Evolutionary conservation across 2,797 vertebrate species (phyloP), one percentile per base, ranked within the genome.

Genomic region (Gephyroberyx darwinii): DNA sequence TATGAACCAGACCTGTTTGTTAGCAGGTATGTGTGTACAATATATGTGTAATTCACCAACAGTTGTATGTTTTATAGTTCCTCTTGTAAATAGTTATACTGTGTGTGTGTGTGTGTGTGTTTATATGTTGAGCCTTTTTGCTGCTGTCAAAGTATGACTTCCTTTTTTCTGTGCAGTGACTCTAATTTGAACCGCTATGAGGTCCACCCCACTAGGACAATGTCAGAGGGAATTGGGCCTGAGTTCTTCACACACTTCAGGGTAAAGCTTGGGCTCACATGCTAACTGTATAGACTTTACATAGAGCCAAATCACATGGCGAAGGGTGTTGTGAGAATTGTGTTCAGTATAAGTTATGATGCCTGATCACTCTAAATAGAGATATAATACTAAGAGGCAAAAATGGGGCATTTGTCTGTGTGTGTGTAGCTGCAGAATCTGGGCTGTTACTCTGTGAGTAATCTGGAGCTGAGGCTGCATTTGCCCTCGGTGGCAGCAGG

Each of bases 141-240:
- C 22, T 61, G 6, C 39, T 31, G 52, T 64, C 55, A 30, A 48
- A 35, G 26, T 50, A 9, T 61, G 39, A 43, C 17, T 17, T 0
- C 3, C 7, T 5, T 54, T 67, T 74, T 47, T 45, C 41, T 63
- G 26, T 74, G 6, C 90, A 99, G 97, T 37, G 93, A 96, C 53
- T 94, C 95, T 59, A 96, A 94, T 70, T 87, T 98, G 81, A 96
- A 96, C 81, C 94, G 95, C 64, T 99, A 98, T 0, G 97, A 98
- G 86, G 93, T 98, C 47, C 96, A 95, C 17, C 95, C 95, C 0
- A 92, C 92, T 0, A 91, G 95, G 61, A 89, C 93, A 1, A 90
- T 91, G 43, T 94, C 93, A 9, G 92, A 93, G 52, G 92, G 92
- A 8, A 92, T 93, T 4, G 95, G 94, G 37, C 97, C 97, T 0